phyloP scores from a whole-genome alignment of 2,113 vertebrate species.

The Nicator chloris region DNA sequence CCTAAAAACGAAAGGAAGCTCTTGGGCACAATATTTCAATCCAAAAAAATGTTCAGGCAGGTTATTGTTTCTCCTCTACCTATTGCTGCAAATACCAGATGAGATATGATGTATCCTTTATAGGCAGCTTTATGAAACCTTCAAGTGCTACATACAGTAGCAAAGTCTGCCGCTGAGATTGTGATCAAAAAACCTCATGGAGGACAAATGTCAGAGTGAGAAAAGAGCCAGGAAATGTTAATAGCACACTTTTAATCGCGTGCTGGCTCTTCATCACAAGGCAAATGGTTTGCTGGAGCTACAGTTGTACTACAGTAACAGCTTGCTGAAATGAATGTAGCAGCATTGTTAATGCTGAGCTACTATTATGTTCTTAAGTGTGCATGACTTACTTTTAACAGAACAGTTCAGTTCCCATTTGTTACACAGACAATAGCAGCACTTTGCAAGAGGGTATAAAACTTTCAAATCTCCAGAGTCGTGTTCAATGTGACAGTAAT shows the following conservation, averaged over 20 bases:
- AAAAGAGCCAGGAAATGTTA: background rate
- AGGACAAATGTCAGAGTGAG: background rate
- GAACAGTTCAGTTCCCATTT: conserved; percentile 3
- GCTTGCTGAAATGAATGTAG: conserved; percentile 8
- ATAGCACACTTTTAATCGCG: background rate
- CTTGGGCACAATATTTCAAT: background rate
- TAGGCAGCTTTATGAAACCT: background rate
- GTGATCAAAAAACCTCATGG: background rate
- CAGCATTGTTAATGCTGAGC: background rate
- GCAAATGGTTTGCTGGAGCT: background rate
- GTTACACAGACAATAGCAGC: background rate
- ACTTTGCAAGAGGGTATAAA: background rate
- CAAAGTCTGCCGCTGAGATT: background rate
- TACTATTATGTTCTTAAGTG: background rate
- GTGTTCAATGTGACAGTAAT: background rate
- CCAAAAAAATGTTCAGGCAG: background rate
- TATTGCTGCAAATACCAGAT: background rate
- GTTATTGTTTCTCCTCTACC: background rate
- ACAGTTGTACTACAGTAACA: background rate
- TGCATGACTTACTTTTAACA: background rate
- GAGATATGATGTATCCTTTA: background rate
- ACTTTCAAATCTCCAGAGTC: background rate
- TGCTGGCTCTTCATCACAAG: background rate
- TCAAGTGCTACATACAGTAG: background rate
- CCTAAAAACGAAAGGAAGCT: background rate